phyloP scores from a whole-genome alignment of 2,797 vertebrate genomes.

The Crocodylus rhombifer region DNA sequence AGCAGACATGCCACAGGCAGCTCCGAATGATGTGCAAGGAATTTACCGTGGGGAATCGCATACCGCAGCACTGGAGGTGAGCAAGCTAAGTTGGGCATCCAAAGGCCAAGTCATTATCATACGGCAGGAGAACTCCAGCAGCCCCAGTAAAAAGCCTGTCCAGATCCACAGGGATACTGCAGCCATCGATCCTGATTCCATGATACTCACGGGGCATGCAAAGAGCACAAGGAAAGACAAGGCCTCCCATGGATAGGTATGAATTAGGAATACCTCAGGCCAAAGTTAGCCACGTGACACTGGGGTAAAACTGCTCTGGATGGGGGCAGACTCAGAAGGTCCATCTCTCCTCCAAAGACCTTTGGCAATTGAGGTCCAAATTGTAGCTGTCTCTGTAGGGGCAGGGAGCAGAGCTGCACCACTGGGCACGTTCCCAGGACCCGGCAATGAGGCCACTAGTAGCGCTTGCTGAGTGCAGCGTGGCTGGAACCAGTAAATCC shows the following conservation, averaged over 20 bases:
- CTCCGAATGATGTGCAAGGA: background rate
- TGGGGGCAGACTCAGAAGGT: background rate
- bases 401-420: background rate
- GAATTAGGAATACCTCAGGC: background rate
- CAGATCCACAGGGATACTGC: background rate
- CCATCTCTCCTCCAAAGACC: background rate
- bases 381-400: background rate
- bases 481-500: background rate
- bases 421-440: background rate
- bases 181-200: background rate
- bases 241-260: background rate
- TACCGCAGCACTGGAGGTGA: background rate
- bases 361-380: background rate
- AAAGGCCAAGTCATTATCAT: background rate
- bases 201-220: background rate
- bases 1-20: background rate
- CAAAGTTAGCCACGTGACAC: too few relatives aligned
- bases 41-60: background rate
- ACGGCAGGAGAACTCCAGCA: background rate
- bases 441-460: fast-evolving
- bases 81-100: fast-evolving
- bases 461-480: fast-evolving
- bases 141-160: background rate
- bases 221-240: background rate
- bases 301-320: background rate